These are phyloP conservation scores for Nomada flava DNA, from an alignment of 2,888 invertebrate species.

Conservation along the genomic window DNA sequence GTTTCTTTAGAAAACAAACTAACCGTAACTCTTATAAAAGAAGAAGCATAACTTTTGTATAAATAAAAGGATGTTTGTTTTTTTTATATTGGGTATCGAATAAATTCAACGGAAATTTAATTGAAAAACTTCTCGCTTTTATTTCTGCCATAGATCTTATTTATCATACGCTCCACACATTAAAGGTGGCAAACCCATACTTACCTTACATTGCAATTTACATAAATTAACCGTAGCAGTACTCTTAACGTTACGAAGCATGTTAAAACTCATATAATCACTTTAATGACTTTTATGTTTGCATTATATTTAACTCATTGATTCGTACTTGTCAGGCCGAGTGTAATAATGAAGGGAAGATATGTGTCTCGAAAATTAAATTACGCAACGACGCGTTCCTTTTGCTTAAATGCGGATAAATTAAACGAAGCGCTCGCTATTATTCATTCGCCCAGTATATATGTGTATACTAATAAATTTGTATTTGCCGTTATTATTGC, in stretches of 20 bases:
- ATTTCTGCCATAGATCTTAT: neutral
- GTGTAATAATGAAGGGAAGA: constrained; percentile 18
- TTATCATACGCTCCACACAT: neutral
- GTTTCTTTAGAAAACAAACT: no score
- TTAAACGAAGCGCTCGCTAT: constrained; percentile 2
- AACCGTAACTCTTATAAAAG: no score
- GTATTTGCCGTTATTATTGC: constrained; percentile 12
- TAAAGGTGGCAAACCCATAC: constrained; percentile 15
- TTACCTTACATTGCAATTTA: constrained; percentile 34
- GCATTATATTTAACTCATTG: constrained; percentile 30
- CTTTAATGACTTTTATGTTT: neutral
- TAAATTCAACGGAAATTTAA: neutral
- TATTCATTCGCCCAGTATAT: constrained; percentile 15
- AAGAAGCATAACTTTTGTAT: neutral
- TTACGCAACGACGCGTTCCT: neutral
- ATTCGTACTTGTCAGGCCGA: constrained; percentile 11
- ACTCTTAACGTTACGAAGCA: constrained; percentile 4
- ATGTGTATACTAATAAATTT: constrained; percentile 5
- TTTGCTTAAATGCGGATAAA: constrained; percentile 7
- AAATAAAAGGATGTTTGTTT: neutral
- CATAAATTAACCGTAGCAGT: constrained; percentile 13
- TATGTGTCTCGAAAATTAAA: constrained; percentile 11
- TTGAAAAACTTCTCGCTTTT: neutral
- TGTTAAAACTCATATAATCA: constrained; percentile 9
- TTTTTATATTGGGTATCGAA: neutral